phyloP scores from a whole-genome alignment of 2,113 vertebrate genomes.

The Penelope pileata region DNA sequence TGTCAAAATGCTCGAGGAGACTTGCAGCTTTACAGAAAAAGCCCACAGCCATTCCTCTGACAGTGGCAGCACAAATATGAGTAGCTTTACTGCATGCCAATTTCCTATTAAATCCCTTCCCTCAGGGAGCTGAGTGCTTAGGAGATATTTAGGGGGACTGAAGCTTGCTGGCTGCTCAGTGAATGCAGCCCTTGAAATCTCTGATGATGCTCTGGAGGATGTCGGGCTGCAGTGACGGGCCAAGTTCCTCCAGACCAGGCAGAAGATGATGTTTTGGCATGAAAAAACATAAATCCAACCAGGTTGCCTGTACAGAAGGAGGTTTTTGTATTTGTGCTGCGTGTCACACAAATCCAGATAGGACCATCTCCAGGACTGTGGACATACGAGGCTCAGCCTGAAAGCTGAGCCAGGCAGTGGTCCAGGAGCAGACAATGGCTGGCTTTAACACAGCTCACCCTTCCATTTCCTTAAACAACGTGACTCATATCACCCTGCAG shows the following conservation, averaged over 20 bases:
- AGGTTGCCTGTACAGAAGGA: not conserved
- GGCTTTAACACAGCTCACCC: not conserved
- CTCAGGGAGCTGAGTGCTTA: not conserved
- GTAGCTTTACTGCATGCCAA: constrained; percentile 7
- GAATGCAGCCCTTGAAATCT: not conserved
- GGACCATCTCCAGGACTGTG: not conserved
- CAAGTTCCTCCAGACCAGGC: constrained; percentile 3
- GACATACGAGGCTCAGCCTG: not conserved
- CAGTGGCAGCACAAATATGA: not conserved
- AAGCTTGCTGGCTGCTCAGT: not conserved
- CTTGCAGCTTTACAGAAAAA: not conserved
- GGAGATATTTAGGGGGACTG: constrained; percentile 24
- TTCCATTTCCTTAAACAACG: constrained; percentile 38
- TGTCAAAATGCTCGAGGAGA: not conserved
- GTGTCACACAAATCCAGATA: not conserved
- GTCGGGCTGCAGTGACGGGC: not conserved
- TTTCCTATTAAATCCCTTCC: constrained; percentile 37
- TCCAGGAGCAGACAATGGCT: constrained; percentile 52
- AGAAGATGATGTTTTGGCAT: not conserved
- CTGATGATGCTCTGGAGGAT: constrained; percentile 26
- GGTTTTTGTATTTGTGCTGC: not conserved
- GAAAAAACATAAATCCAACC: not conserved
- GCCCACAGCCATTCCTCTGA: not conserved
- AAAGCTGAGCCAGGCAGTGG: constrained; percentile 24
- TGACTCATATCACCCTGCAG: not conserved